phyloP scores from a whole-genome alignment of 2,113 vertebrate genomes.

The Spea multiplicata region DNA sequence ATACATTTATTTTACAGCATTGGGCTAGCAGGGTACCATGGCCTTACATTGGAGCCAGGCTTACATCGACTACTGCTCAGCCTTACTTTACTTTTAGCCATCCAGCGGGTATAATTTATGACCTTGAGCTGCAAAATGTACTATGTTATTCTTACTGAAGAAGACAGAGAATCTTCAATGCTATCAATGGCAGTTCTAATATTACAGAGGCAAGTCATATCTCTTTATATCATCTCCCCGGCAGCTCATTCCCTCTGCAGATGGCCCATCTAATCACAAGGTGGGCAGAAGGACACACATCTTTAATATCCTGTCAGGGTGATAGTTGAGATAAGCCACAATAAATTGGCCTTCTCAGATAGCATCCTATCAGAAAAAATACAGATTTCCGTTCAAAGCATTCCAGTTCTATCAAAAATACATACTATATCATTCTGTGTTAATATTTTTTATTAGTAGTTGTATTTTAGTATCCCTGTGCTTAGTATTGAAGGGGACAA shows the following conservation, averaged over 20 bases:
- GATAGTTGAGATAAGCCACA: constrained; percentile 20
- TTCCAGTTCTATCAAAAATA: background rate
- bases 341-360: constrained; percentile 29
- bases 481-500: too few species aligned
- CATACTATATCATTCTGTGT: background rate
- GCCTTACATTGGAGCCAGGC: too few species aligned
- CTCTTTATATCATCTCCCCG: constrained; percentile 19
- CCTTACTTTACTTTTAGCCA: too few species aligned
- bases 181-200: constrained; percentile 31
- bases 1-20: too few species aligned
- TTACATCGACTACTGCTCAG: too few species aligned
- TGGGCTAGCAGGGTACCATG: too few species aligned
- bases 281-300: constrained; percentile 37
- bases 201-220: constrained; percentile 30
- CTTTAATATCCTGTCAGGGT: constrained; percentile 46
- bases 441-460: background rate
- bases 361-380: constrained; percentile 18
- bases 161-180: constrained; percentile 15
- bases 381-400: background rate
- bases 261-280: constrained; percentile 39
- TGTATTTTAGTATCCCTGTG: background rate
- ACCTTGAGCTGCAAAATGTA: constrained; percentile 15
- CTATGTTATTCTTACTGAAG: constrained; percentile 6
- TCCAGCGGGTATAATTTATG: background rate
- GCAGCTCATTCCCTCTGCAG: constrained; percentile 22